Evolutionary conservation across 1,140 invertebrate species (phyloP), one percentile per base, ranked within the genome.

Genomic region (Euura lappo): DNA sequence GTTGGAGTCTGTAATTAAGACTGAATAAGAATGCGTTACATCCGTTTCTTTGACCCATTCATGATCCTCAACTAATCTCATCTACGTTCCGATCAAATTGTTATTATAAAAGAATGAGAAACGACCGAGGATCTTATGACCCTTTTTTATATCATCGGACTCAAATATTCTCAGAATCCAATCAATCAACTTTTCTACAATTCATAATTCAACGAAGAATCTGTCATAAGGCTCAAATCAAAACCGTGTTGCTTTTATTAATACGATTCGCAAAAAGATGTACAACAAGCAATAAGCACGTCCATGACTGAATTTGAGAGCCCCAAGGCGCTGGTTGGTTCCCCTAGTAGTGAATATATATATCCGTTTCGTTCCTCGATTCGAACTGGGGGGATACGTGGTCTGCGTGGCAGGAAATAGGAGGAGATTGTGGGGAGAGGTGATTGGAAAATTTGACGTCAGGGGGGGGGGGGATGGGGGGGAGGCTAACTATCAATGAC

Each of bases 391-490:
- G 51, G 51, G 51, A 60, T 60, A n/a, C 10, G 6, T 3, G 51
- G 28, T 28, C 28, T 28, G 28, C 10, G 51, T 8, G 71, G 79
- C 83, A 85, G 84, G 84, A 86, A 87, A 86, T 83, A 78, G 85
- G 84, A 78, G 79, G 78, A 84, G 79, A 78, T 77, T 80, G 82
- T 80, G 78, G 81, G 77, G 70, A 79, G 79, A 83, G 81, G 80
- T 83, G 83, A 86, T 85, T 85, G 85, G 86, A 85, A 86, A 87
- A 85, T 86, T 86, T 85, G 84, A 86, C 80, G 82, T 83, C 83
- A 84, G 28, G 28, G 83, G 83, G 75, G 73, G 75, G 75, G 70
- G 75, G 76, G 51, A 79, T 44, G 65, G 60, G 72, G 76, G 69
- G 72, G 70, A 72, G 67, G 76, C 6, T 73, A 75, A 75, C 80